Conservation (phyloP, 2,888 invertebrate genomes). For the Andrena haemorrhoa region DNA sequence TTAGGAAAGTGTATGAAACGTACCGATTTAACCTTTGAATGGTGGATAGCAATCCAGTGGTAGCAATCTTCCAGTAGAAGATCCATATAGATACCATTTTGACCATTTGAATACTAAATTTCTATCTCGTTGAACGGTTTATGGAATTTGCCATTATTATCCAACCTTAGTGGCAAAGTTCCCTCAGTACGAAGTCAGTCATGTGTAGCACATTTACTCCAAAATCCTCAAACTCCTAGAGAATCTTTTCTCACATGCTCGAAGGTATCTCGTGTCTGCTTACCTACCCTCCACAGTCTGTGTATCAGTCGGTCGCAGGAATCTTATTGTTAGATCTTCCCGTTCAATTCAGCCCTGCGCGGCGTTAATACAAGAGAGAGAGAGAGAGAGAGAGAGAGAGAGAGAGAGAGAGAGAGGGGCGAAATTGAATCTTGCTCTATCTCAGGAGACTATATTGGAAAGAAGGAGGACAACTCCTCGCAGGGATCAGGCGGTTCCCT, state of each 20-base stretch:
- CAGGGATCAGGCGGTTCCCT: conserved; percentile 54
- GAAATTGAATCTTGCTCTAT: conserved; percentile 84
- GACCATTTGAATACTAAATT: too few relatives aligned
- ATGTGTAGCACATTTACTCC: conserved; percentile 47
- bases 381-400: conserved; percentile 70
- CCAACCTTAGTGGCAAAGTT: conserved; percentile 36
- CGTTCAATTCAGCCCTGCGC: conserved; percentile 58
- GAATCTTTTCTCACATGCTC: conserved; percentile 58
- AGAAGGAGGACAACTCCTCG: conserved; percentile 57
- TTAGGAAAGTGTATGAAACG: too few relatives aligned
- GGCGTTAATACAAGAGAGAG: conserved; percentile 67
- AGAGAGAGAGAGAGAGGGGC: conserved; percentile 73
- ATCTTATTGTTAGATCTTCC: conserved; percentile 67
- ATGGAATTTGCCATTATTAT: neutral
- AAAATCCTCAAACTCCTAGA: conserved; percentile 25
- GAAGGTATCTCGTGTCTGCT: conserved; percentile 54
- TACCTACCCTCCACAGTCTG: conserved; percentile 34
- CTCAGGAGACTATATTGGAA: conserved; percentile 75
- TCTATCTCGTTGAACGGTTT: too few relatives aligned
- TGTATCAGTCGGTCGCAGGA: conserved; percentile 75
- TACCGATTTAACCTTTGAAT: too few relatives aligned
- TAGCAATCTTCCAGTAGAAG: too few relatives aligned
- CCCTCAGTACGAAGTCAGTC: conserved; percentile 64
- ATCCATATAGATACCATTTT: too few relatives aligned
- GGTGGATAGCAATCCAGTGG: too few relatives aligned